Evolutionary conservation across 2,113 vertebrate genomes (phyloP), one percentile per base, ranked within the genome.

Genomic region (Microcebus murinus): DNA sequence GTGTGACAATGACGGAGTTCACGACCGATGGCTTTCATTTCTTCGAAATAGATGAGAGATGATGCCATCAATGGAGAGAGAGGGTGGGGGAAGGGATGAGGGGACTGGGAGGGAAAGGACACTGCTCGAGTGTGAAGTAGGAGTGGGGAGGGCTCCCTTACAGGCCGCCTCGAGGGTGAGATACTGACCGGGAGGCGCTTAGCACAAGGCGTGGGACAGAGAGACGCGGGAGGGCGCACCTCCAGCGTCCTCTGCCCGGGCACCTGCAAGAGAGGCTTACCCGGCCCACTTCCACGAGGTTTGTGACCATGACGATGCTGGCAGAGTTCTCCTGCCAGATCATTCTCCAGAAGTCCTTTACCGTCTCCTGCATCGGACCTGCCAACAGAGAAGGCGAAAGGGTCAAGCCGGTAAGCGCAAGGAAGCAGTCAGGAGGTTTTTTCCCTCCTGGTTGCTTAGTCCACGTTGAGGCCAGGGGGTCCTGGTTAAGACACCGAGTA

Each of bases 291-390:
- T 99, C 99, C 97, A 99, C 99, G 94, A 99, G 98, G 98, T 99
- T 99, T 97, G 99, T 99, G 98, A 99, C 99, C 99, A 99, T 99
- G 98, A 99, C 99, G 93, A 99, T 99, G 94, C 99, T 99, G 83
- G 99, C 99, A 0, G 99, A 99, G 98, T 99, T 99, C 97, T 99
- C 99, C 97, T 99, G 99, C 99, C 99, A 99, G 95, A 99, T 99
- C 99, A 99, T 99, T 97, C 99, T 99, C 99, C 99, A 99, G 97
- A 99, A 99, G 98, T 99, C 99, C 98, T 99, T 99, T 91, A 99
- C 99, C 0, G 99, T 99, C 98, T 99, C 99, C 96, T 99, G 99
- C 99, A 99, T 99, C 0, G 99, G 99, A 92, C 99, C 99, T 99
- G 97, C 17, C 89, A 94, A 96, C 39, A 97, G 94, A 97, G 59